Base-by-base conservation (phyloP, 92 coral and sea anemone species). In the Bergia sp. region DNA sequence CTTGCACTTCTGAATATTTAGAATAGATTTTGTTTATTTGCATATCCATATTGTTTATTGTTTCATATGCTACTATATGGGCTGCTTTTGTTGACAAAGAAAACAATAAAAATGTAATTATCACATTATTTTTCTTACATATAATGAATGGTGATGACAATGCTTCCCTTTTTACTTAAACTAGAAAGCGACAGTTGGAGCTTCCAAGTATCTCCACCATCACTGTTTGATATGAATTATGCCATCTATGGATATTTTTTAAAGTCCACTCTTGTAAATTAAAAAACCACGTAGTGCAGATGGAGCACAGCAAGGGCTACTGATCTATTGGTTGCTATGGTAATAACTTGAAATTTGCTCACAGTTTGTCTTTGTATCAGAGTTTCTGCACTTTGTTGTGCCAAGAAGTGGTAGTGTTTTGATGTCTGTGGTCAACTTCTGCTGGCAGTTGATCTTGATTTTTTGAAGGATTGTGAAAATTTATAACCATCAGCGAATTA, bases 311-410 rank as follows among this genome's bases (percentile, higher is more conserved):
- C 85, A 58, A 64, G 77, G 55, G 77, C 65, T 40, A 29, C 15
- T 80, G 1, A n/a, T 64, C 18, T 4, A 15, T 80, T 50, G 23
- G 73, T 80, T 80, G 39, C 73, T 57, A 80, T 80, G 85, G 85
- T 37, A 16, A 37, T 80, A 44, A 57, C 72, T 80, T 78, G 69
- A 36, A 80, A 21, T 38, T 55, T n/a, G 67, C 67, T 10, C 73
- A 12, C 43, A 36, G 23, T 2, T 36, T 80, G n/a, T 15, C 21
- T 55, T 29, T 12, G 13, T 20, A 13, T 80, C 10, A 53, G 16
- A 11, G 58, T 53, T 53, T 53, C 16, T 18, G 36, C 61, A 77
- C 3, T 23, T 44, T 13, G 13, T 36, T 44, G 12, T 36, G 23
- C 84, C 45, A 53, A 7, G 13, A 55, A 5, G 10, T 76, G 80